Evolutionary conservation across 2,113 vertebrate species (phyloP).

Genomic region (Petaurus breviceps): DNA sequence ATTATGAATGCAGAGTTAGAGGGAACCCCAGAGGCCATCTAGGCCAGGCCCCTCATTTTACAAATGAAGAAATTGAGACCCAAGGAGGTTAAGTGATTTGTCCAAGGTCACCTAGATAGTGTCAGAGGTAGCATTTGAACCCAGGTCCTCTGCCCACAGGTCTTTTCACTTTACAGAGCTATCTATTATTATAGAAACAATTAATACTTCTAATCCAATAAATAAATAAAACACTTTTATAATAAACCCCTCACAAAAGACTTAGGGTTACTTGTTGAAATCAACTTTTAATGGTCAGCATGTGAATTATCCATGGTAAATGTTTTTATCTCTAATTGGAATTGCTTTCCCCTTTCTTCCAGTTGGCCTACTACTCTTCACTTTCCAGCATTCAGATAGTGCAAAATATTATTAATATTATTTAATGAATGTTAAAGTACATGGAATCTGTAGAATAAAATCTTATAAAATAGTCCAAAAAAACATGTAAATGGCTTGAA

Average conservation of each 20-base stretch:
- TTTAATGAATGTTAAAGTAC: background rate
- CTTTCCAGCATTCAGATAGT: background rate
- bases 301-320: background rate
- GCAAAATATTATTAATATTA: background rate
- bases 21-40: background rate
- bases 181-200: constrained; percentile 31
- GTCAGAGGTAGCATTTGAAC: background rate
- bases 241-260: background rate
- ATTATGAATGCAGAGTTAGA: background rate
- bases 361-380: background rate
- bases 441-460: background rate
- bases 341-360: background rate
- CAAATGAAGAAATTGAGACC: background rate
- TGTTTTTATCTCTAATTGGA: background rate
- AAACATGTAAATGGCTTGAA: background rate
- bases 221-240: background rate
- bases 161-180: background rate
- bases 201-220: background rate
- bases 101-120: background rate
- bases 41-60: background rate
- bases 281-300: constrained; percentile 1
- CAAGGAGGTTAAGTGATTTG: background rate
- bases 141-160: background rate
- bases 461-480: constrained; percentile 1
- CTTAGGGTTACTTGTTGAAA: constrained; percentile 16